phyloP scores from a whole-genome alignment of 2,113 vertebrate species.

The Maccullochella peelii region DNA sequence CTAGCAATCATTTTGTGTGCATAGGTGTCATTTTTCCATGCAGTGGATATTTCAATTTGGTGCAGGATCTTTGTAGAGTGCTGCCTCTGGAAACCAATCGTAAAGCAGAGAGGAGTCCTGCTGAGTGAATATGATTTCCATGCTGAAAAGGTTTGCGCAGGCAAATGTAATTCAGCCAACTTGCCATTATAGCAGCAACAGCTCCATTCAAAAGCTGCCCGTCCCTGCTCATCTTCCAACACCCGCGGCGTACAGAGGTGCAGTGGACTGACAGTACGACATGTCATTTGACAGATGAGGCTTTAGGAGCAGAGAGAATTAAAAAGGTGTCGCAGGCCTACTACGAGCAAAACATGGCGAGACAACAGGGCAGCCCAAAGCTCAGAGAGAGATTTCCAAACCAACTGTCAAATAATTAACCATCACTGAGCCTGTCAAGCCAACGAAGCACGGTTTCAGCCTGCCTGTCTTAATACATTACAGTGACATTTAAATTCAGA shows the following conservation, averaged over 20 bases:
- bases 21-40: slow-evolving; percentile 36
- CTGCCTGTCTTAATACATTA: background rate
- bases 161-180: slow-evolving; percentile 48
- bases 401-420: slow-evolving; percentile 33
- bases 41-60: slow-evolving; percentile 44
- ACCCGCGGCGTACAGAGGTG: slow-evolving; percentile 17
- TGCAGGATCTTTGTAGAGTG: slow-evolving; percentile 44
- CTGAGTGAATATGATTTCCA: slow-evolving; percentile 63
- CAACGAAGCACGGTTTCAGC: background rate
- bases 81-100: slow-evolving; percentile 58
- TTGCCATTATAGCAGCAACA: slow-evolving; percentile 32
- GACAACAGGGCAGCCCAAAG: slow-evolving; percentile 12
- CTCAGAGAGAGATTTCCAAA: slow-evolving; percentile 19
- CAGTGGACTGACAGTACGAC: background rate
- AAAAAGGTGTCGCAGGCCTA: background rate
- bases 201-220: slow-evolving; percentile 21
- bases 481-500: slow-evolving; percentile 7
- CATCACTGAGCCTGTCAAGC: slow-evolving; percentile 3
- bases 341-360: slow-evolving; percentile 1
- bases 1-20: slow-evolving; percentile 41
- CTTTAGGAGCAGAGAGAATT: slow-evolving; percentile 9
- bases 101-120: slow-evolving; percentile 26
- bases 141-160: slow-evolving; percentile 56
- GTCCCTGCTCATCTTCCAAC: slow-evolving; percentile 20
- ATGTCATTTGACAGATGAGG: background rate